Evolutionary conservation across 2,888 invertebrate species (phyloP), one percentile per base, ranked within the genome.

Genomic region (Rosalia funebris): DNA sequence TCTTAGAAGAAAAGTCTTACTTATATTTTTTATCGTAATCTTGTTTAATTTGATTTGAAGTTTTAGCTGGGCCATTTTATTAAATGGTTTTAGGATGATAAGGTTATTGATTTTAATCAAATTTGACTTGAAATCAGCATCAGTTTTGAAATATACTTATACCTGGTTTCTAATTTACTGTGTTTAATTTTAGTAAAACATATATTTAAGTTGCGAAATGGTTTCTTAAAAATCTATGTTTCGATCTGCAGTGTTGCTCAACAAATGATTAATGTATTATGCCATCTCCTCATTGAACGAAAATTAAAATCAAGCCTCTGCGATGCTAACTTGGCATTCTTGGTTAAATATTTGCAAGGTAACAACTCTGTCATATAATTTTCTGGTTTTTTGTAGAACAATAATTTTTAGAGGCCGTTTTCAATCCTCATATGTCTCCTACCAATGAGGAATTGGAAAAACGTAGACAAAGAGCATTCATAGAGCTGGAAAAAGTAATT

Each of bases 331-430:
- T 73, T 89, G 44, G 85, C 87, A 10, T 84, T 86, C 74, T 81
- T 89, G 0, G 84, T 89, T 46, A 79, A 82, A 58, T 76, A 87
- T 61, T 83, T 88, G 11, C 87, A 88, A 75, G 85, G 89, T 88
- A 72, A 70, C 78, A 65, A 44, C 39, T n/a, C 17, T n/a, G n/a
- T n/a, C n/a, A n/a, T n/a, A n/a, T n/a, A n/a, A n/a, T n/a, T n/a
- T n/a, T n/a, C n/a, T n/a, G n/a, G n/a, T n/a, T n/a, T n/a, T n/a
- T n/a, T n/a, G n/a, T n/a, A n/a, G n/a, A n/a, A 12, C 36, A 16
- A 52, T 54, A 15, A 45, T 37, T 77, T 75, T 42, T 54, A 81
- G 82, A 75, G 54, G 77, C 79, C 15, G 69, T 84, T 62, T 83
- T 83, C 65, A 72, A 75, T 16, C 75, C 76, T 25, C 71, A 72